A percentile compares a stretch with the other conserved stretches of the same genome.
phyloP scores from a whole-genome alignment of 2,113 vertebrate genomes.

The Myrmecophaga tridactyla region DNA sequence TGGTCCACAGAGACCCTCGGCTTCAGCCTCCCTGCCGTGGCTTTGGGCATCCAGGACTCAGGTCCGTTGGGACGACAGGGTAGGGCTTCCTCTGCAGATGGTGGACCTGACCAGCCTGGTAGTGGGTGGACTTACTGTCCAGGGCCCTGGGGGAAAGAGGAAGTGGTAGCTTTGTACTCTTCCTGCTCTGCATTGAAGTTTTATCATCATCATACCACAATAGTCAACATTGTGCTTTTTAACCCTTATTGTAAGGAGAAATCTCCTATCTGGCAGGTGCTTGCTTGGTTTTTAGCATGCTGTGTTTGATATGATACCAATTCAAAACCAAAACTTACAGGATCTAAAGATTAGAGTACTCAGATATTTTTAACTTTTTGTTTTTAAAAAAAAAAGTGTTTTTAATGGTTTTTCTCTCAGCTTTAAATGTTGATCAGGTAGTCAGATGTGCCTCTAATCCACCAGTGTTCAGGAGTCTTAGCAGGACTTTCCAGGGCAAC shows the following conservation, averaged over 20 bases:
- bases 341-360: background rate
- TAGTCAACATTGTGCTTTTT: background rate
- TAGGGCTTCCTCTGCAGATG: too few species aligned
- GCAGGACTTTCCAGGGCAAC: background rate
- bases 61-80: too few species aligned
- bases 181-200: background rate
- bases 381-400: background rate
- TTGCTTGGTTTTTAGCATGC: conserved; percentile 23
- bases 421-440: background rate
- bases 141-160: background rate
- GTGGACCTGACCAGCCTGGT: too few species aligned
- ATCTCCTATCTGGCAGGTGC: background rate
- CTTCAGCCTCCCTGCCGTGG: too few species aligned
- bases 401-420: background rate
- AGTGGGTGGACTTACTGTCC: too few species aligned
- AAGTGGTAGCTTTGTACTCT: background rate
- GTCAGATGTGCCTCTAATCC: background rate
- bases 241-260: background rate
- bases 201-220: background rate
- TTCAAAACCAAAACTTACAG: background rate
- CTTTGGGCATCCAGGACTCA: too few species aligned
- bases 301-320: background rate
- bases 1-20: background rate
- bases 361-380: background rate
- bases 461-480: too few species aligned